Evolutionary conservation across 2,888 invertebrate genomes (phyloP), one percentile per base, ranked within the genome.

Genomic region (Toxonevra muliebris): DNA sequence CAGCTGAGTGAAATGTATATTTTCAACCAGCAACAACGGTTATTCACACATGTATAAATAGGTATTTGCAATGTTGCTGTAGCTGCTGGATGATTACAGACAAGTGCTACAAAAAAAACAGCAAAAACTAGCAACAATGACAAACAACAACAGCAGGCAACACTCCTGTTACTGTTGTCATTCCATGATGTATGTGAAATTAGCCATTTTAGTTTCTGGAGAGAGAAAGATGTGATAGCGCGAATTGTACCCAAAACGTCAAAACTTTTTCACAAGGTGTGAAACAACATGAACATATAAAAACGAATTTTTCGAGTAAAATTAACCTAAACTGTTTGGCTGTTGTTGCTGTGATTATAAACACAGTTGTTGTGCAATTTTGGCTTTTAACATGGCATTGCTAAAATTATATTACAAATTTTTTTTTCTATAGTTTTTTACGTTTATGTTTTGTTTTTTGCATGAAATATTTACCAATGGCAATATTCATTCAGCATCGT

Each of bases 21-120:
- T 48, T 57, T 41, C 64, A 48, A 57, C 57, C 50, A 42, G 12
- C 52, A 65, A 65, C 59, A 58, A 52, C 43, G 55, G 41, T 58
- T 57, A 63, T 54, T 63, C 48, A 41, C 42, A 15, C 41, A 60
- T 40, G 40, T 57, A 40, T 7, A 41, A n/a, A 19, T 20, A 41
- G 30, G 10, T 2, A 40, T 30, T 30, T 57, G 57, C 40, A 57
- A 2, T 30, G 7, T 7, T 30, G 30, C 30, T 30, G 30, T 7
- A 2, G 7, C 30, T 42, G 50, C 17, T 50, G 50, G 42, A 50
- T 52, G 41, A 20, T 52, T 53, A 52, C 17, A 12, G 13, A 59
- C 15, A 7, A 3, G 42, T 15, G n/a, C n/a, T n/a, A n/a, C n/a
- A n/a, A n/a, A n/a, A n/a, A n/a, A n/a, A n/a, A n/a, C n/a, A n/a